Percentiles rank a stretch among this genome's conserved stretches.
Evolutionary conservation across 2,797 vertebrate species (phyloP).

Genomic region (Gymnoscopelus braueri): DNA sequence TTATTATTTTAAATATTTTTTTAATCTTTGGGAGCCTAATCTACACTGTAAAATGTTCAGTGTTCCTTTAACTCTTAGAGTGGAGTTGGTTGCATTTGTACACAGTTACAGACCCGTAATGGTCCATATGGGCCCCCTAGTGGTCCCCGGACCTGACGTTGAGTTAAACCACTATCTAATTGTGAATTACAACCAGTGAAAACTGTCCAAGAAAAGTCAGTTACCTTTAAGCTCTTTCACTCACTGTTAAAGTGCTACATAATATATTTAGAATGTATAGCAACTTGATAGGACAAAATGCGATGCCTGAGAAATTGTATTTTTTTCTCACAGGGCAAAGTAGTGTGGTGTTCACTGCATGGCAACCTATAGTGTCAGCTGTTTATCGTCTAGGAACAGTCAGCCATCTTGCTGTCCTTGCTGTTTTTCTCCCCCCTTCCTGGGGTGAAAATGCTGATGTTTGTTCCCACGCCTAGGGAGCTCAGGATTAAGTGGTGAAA

Average conservation of each 20-base stretch:
- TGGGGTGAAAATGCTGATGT: conserved; percentile 76
- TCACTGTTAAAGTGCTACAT: not conserved
- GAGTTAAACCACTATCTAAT: conserved; percentile 15
- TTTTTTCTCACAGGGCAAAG: conserved; percentile 55
- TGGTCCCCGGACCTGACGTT: not conserved
- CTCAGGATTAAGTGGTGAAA: conserved; percentile 55
- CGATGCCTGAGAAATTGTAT: conserved; percentile 3
- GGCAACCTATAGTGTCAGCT: conserved; percentile 75
- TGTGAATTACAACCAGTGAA: not conserved
- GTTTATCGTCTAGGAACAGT: conserved; percentile 69
- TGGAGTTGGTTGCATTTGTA: no score
- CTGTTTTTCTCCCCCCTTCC: conserved; percentile 46
- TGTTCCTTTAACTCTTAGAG: no score
- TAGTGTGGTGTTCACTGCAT: conserved; percentile 47
- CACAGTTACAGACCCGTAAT: no score
- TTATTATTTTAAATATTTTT: no score
- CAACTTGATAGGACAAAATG: not conserved
- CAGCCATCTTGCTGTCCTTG: conserved; percentile 78
- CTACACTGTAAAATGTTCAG: no score
- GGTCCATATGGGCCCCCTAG: not conserved
- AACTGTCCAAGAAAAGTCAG: not conserved
- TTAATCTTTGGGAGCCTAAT: no score
- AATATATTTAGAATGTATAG: not conserved
- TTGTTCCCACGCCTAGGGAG: conserved; percentile 62
- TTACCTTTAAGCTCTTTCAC: not conserved